phyloP scores from a whole-genome alignment of 2,888 invertebrate species.

The Quadroppia sp. region DNA sequence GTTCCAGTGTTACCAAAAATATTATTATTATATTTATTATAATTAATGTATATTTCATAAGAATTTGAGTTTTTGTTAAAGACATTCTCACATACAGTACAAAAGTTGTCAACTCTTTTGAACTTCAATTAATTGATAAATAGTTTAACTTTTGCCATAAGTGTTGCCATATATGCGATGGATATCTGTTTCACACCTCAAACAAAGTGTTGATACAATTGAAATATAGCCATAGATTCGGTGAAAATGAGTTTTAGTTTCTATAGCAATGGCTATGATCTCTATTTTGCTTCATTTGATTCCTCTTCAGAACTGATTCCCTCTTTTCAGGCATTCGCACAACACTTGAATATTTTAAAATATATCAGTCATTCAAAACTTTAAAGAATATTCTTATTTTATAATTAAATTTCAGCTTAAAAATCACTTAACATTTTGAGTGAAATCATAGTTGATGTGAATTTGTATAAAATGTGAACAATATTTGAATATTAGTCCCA shows the following conservation, averaged over 20 bases:
- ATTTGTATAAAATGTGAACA: too few species aligned
- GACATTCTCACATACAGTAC: background rate
- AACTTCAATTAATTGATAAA: background rate
- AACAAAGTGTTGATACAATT: background rate
- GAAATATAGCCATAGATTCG: background rate
- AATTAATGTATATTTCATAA: constrained; percentile 25
- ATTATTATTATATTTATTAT: constrained; percentile 4
- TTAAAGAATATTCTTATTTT: too few species aligned
- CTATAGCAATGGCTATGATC: constrained; percentile 29
- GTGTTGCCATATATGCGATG: too few species aligned
- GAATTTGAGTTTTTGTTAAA: background rate
- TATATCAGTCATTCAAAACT: constrained; percentile 1
- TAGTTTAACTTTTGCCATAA: background rate
- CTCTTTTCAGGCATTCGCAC: constrained; percentile 6
- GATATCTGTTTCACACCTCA: too few species aligned
- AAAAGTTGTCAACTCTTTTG: background rate
- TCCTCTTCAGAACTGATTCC: background rate
- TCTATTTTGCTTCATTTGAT: constrained; percentile 1
- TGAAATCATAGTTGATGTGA: too few species aligned
- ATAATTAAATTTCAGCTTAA: background rate
- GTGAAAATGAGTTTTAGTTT: background rate
- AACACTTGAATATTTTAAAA: background rate
- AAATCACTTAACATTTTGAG: too few species aligned
- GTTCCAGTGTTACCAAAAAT: background rate
- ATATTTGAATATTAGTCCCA: too few species aligned